Conservation (phyloP, 53 echinoderm and acorn worm species). For the Stichopus horrens region DNA sequence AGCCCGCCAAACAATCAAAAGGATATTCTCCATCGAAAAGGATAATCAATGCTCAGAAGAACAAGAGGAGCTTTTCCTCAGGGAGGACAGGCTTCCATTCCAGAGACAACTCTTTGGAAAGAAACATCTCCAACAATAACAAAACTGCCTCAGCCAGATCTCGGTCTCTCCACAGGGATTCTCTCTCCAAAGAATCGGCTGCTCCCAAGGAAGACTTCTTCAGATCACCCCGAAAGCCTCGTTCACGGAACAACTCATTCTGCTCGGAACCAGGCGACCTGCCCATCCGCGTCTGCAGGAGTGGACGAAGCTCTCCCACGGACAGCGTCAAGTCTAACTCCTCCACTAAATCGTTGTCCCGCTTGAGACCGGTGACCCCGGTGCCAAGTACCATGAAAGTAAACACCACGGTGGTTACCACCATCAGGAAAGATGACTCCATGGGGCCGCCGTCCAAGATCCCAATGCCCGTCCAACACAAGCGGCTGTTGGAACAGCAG, state of each 20-base stretch:
- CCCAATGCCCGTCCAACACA: slow-evolving; percentile 87
- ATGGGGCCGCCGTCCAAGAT: slow-evolving; percentile 64
- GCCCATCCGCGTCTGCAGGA: slow-evolving; percentile 39
- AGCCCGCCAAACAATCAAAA: not conserved
- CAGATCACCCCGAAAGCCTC: slow-evolving; percentile 49
- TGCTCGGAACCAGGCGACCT: slow-evolving; percentile 40
- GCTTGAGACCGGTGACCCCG: slow-evolving; percentile 75
- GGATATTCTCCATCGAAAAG: slow-evolving; percentile 30
- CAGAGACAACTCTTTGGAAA: slow-evolving; percentile 54
- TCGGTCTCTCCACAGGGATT: slow-evolving; percentile 40
- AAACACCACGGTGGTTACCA: slow-evolving; percentile 65
- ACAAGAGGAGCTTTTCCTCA: slow-evolving; percentile 38
- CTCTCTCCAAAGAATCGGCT: not conserved
- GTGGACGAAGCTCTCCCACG: slow-evolving; percentile 58
- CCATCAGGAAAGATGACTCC: slow-evolving; percentile 63
- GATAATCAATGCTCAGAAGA: slow-evolving; percentile 29
- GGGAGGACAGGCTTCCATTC: slow-evolving; percentile 44
- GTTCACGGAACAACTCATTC: slow-evolving; percentile 34
- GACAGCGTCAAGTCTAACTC: slow-evolving; percentile 65
- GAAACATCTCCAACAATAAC: slow-evolving; percentile 30
- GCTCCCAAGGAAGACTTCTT: slow-evolving; percentile 7
- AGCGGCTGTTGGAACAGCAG: slow-evolving; percentile 60
- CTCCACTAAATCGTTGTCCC: slow-evolving; percentile 63
- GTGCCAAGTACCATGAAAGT: slow-evolving; percentile 78
- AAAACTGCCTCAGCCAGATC: slow-evolving; percentile 44